phyloP scores from a whole-genome alignment of 2,113 vertebrate species.

The Geothlypis trichas region DNA sequence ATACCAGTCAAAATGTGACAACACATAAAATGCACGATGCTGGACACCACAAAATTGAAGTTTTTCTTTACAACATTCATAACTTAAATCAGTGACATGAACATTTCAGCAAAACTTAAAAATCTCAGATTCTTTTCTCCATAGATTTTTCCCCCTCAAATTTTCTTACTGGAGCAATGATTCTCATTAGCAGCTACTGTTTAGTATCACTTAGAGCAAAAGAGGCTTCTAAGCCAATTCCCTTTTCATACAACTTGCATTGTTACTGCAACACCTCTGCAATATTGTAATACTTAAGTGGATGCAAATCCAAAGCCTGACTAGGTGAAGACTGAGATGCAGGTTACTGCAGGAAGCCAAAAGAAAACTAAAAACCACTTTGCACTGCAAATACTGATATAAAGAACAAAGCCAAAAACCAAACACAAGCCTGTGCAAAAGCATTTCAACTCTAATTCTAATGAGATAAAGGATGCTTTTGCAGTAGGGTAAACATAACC shows the following conservation, averaged over 20 bases:
- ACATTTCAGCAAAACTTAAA: neutral
- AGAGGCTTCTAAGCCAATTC: conserved; percentile 26
- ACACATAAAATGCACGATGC: neutral
- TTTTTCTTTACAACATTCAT: neutral
- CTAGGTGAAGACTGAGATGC: neutral
- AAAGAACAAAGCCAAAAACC: neutral
- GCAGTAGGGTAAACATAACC: neutral
- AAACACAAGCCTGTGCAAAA: neutral
- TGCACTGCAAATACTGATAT: neutral
- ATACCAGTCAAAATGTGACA: neutral
- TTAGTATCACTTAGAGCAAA: neutral
- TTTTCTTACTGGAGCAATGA: neutral
- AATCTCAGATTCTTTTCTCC: neutral
- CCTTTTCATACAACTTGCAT: neutral
- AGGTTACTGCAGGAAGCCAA: neutral
- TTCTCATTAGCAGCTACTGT: conserved; percentile 5
- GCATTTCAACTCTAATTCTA: neutral
- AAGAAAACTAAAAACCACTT: neutral
- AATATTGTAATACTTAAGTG: neutral
- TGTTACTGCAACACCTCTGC: neutral
- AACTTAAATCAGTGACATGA: neutral
- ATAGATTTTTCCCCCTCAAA: accelerated
- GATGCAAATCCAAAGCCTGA: neutral
- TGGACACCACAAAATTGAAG: neutral
- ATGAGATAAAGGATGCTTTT: neutral